Evolutionary conservation across 2,113 vertebrate species (phyloP).

Genomic region (Hippocampus abdominalis): DNA sequence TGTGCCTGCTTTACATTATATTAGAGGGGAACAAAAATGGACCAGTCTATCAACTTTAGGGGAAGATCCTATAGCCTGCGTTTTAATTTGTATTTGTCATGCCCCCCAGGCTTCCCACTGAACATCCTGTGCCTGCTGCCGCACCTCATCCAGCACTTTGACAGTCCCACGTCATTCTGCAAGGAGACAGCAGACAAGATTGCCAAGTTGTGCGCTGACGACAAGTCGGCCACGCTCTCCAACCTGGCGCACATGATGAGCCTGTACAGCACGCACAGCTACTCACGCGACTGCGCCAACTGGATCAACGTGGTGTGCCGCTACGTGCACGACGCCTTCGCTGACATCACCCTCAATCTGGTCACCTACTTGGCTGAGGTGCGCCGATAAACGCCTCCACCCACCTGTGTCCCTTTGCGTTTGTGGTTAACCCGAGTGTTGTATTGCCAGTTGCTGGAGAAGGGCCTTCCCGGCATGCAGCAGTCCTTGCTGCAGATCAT

Average conservation of each 20-base stretch:
- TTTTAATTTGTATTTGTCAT: neutral
- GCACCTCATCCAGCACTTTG: constrained; percentile 98
- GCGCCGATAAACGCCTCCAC: neutral
- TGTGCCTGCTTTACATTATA: too few relatives aligned
- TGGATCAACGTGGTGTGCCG: constrained; percentile 98
- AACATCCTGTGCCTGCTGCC: constrained; percentile 98
- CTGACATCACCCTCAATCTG: constrained; percentile 89
- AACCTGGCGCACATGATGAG: constrained; percentile 99
- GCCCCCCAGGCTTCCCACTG: constrained; percentile 85
- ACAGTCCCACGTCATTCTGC: constrained; percentile 95
- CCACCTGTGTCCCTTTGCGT: neutral
- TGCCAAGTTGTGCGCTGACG: constrained; percentile 91
- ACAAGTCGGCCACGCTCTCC: constrained; percentile 88
- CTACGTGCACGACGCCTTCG: constrained; percentile 94
- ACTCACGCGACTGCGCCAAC: constrained; percentile 93
- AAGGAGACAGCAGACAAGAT: constrained; percentile 97
- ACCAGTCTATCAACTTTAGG: too few relatives aligned
- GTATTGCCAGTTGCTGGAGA: constrained; percentile 84
- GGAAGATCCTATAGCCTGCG: too few relatives aligned
- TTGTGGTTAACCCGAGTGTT: neutral
- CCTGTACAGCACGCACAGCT: constrained; percentile 93
- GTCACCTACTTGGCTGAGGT: constrained; percentile 97
- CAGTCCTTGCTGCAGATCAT: constrained; percentile 95
- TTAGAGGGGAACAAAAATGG: too few relatives aligned
- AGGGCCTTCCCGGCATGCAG: constrained; percentile 94